Percentiles rank a stretch among this genome's conserved stretches.
These are phyloP conservation scores for Cladorhizidae sp. DNA, from an alignment of 37 sponge, comb jelly and placozoan genomes.

Conservation along the genomic window DNA sequence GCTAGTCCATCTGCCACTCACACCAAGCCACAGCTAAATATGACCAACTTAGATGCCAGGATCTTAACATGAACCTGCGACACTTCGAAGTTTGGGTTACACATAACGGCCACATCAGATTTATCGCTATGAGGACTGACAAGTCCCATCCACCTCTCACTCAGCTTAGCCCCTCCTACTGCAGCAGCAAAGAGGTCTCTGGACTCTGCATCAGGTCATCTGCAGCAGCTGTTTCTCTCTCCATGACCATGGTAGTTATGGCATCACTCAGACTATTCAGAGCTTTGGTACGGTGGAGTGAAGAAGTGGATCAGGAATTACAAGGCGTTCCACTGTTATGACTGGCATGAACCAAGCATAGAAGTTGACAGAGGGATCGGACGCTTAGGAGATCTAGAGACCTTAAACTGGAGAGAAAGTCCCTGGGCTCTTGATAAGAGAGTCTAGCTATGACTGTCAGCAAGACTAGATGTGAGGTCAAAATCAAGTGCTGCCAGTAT, in stretches of 20 bases:
- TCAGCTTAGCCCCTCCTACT: conserved; percentile 57
- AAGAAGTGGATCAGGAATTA: background rate
- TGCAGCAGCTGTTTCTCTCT: conserved; percentile 5
- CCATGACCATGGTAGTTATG: conserved; percentile 23
- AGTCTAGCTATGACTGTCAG: conserved; percentile 23
- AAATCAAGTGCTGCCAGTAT: conserved; percentile 16
- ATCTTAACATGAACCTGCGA: conserved; percentile 47
- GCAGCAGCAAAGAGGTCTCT: conserved; percentile 58
- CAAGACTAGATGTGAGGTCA: conserved; percentile 19
- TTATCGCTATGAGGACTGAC: background rate
- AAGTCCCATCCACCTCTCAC: background rate
- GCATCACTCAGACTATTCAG: conserved; percentile 42
- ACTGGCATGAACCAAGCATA: conserved; percentile 59
- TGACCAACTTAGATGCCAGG: conserved; percentile 3
- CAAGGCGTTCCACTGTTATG: conserved; percentile 51
- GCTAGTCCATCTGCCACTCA: conserved; percentile 67
- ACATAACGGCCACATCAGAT: conserved; percentile 40
- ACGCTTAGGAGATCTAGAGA: conserved; percentile 20
- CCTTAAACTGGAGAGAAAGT: conserved; percentile 18
- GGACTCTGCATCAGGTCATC: conserved; percentile 50
- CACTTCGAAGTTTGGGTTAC: conserved; percentile 55
- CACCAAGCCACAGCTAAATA: conserved; percentile 3
- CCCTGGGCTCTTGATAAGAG: conserved; percentile 6
- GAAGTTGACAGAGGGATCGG: conserved; percentile 25
- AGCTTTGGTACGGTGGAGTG: conserved; percentile 11